A percentile compares a stretch with the other conserved stretches of the same genome.
Evolutionary conservation across 2,797 vertebrate genomes (phyloP).

Genomic region (Sebastes taczanowskii): DNA sequence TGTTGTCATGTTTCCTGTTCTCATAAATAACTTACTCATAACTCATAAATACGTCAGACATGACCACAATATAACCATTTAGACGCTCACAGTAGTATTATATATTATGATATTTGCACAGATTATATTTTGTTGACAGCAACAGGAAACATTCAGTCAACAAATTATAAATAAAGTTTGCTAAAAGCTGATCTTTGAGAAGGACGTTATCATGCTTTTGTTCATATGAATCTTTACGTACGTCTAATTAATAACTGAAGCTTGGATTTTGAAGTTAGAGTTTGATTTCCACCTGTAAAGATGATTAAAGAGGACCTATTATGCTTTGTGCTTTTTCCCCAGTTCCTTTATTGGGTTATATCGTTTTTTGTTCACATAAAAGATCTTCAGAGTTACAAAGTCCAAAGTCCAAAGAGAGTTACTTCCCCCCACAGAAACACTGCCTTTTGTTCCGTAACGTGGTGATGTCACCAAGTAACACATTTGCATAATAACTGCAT

Average conservation of each 20-base stretch:
- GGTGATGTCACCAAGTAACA: too few species aligned
- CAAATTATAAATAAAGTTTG: background rate
- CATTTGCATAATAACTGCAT: too few species aligned
- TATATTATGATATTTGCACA: background rate
- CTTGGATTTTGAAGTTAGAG: background rate
- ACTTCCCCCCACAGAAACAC: too few species aligned
- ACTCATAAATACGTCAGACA: background rate
- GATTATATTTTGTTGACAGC: background rate
- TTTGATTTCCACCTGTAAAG: background rate
- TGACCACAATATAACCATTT: background rate
- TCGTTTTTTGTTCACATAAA: fast-evolving
- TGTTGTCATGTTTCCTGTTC: background rate
- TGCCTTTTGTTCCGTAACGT: too few species aligned
- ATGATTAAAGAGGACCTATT: too few species aligned
- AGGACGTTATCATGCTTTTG: background rate
- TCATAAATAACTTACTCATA: background rate
- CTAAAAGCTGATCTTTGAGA: background rate
- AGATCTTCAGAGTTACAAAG: too few species aligned
- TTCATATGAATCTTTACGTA: background rate
- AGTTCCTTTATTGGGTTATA: too few species aligned
- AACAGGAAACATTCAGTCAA: background rate
- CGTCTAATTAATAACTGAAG: background rate
- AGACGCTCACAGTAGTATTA: background rate
- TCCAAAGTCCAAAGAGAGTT: too few species aligned
- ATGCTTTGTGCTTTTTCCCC: too few species aligned